Base-by-base conservation (phyloP, 2,888 invertebrate species). In the Phytoseiulus persimilis region DNA sequence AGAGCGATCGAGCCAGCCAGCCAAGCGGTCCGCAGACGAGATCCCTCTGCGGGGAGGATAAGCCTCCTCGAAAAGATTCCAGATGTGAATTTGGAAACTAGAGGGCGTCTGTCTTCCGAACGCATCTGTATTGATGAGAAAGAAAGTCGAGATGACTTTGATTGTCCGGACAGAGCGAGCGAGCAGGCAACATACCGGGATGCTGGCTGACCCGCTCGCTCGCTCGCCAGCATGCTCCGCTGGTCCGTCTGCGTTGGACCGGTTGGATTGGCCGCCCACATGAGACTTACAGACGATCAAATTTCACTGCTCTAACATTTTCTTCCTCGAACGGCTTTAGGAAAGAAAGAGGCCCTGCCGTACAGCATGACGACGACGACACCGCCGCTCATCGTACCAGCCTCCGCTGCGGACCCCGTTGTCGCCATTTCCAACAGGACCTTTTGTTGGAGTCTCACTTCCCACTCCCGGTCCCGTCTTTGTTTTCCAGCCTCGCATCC, bases 41-140 rank as follows among this genome's bases (percentile, higher is more conserved):
- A 65, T 14, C 5, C n/a, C n/a, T n/a, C n/a, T n/a, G n/a, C n/a
- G n/a, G n/a, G n/a, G n/a, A 6, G 65, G 65, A 65, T 65, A 28
- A 65, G 65, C 65, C 28, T 28, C 14, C 65, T 65, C 65, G 18
- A 65, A 39, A 65, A 65, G 65, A 65, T 65, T 65, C 65, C 65
- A 65, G 65, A 65, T 65, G 65, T 65, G 65, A 65, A 65, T 65
- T 65, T 65, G 65, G 65, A 65, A 65, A 65, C 65, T 65, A 65
- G 65, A 28, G 65, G 65, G 65, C 65, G 65, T 65, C 65, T 65
- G 65, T 28, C 65, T 65, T 28, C 28, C 14, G 65, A 65, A 65
- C 65, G 65, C 65, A 28, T 65, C 65, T 65, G 23, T 65, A 65
- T 65, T 28, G 65, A 65, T 65, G 65, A 65, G 65, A 65, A 65